These are phyloP conservation scores for Elegia similella DNA, from an alignment of 2,888 invertebrate genomes.

Conservation along the genomic window DNA sequence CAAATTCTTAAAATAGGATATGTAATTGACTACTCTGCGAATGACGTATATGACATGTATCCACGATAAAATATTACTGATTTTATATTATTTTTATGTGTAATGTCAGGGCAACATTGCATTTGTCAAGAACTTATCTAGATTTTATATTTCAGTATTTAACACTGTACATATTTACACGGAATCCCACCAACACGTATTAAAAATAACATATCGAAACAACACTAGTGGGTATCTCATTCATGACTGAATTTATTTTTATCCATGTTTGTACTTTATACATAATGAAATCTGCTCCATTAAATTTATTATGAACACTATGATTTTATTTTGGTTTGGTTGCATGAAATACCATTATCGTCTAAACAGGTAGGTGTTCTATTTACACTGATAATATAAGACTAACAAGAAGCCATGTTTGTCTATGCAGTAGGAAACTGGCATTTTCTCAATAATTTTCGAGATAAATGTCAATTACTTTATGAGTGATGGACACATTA, in stretches of 20 bases:
- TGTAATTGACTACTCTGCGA: too few species aligned
- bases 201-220: not conserved
- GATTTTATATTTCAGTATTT: conserved; percentile 18
- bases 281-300: not conserved
- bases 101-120: not conserved
- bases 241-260: not conserved
- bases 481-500: not conserved
- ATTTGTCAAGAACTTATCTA: not conserved
- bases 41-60: too few species aligned
- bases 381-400: not conserved
- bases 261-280: conserved; percentile 2
- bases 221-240: not conserved
- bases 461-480: not conserved
- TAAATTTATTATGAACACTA: conserved; percentile 16
- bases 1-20: too few species aligned
- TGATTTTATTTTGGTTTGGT: conserved; percentile 8
- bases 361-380: not conserved
- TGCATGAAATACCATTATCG: not conserved
- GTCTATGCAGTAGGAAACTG: not conserved
- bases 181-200: conserved; percentile 29
- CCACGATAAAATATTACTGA: not conserved
- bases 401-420: not conserved
- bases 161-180: conserved; percentile 39
- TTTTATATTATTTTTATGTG: not conserved
- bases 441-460: not conserved